phyloP scores from a whole-genome alignment of 37 sponge, comb jelly and placozoan genomes.

The Chondrilla cf. caribensis region DNA sequence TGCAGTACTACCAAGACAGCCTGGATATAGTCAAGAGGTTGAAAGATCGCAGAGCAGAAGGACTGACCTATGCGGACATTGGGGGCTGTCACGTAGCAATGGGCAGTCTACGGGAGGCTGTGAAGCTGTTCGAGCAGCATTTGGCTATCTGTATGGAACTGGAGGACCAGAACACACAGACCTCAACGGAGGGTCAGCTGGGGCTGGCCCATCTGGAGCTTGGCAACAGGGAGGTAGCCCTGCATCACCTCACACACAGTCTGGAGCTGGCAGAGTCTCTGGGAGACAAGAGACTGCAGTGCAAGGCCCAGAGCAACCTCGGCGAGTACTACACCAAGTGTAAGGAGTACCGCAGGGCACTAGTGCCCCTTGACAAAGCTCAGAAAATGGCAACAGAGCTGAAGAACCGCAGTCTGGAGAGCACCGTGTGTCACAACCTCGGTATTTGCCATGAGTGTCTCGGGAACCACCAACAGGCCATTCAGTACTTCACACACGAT shows the following conservation, averaged over 20 bases:
- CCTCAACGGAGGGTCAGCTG: constrained; percentile 76
- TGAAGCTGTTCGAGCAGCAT: constrained; percentile 70
- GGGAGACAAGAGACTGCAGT: constrained; percentile 46
- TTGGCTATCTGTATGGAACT: constrained; percentile 58
- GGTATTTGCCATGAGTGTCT: constrained; percentile 80
- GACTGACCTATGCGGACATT: constrained; percentile 80
- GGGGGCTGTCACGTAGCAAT: constrained; percentile 86
- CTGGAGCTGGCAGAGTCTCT: constrained; percentile 69
- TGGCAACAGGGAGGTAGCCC: constrained; percentile 59
- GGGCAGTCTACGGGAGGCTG: constrained; percentile 83
- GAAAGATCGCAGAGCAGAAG: constrained; percentile 77
- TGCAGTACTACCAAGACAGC: constrained; percentile 72
- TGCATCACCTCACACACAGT: constrained; percentile 59
- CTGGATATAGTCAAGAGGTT: constrained; percentile 60
- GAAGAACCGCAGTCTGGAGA: constrained; percentile 60
- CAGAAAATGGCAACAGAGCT: constrained; percentile 64
- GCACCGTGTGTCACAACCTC: constrained; percentile 77
- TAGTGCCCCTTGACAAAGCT: constrained; percentile 50
- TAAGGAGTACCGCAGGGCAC: constrained; percentile 50
- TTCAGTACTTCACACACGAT: constrained; percentile 79
- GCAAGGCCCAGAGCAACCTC: constrained; percentile 79
- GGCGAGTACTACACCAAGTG: constrained; percentile 65
- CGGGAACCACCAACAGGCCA: constrained; percentile 79
- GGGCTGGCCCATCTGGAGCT: constrained; percentile 84
- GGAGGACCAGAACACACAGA: constrained; percentile 56